Evolutionary conservation across 2,888 invertebrate genomes (phyloP), one percentile per base, ranked within the genome.

Genomic region (Atethmia centrago): DNA sequence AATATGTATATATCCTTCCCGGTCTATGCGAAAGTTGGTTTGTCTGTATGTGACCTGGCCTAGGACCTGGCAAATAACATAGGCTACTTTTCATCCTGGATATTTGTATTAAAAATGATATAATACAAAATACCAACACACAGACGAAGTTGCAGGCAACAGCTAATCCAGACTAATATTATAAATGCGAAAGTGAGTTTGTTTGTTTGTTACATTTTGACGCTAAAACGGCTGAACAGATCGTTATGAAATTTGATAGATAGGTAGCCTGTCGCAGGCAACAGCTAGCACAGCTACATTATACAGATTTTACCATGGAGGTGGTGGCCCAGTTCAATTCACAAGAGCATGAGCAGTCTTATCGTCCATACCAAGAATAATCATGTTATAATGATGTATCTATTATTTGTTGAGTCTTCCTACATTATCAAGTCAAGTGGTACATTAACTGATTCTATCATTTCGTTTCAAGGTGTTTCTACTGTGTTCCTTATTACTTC

Each of bases 401-500:
- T n/a, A n/a, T 31, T 25, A 51, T 59, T 53, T 28, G 21, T 56
- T 21, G 28, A 21, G 47, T 58, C 63, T 74, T 73, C 49, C 14
- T 63, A 1, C 14, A 21, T 21, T 25, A 28, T 21, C 21, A 4
- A 36, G 36, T 36, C 36, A 14, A 21, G 40, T 47, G 31, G 21
- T 42, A n/a, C 25, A 47, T 49, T 10, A 61, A 67, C 59, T 53
- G 61, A 67, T 75, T 53, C 14, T 42, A 76, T 55, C 61, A 36
- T 62, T 21, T n/a, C 12, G 14, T 56, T 61, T 68, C 75, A 68
- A 49, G 47, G 53, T 16, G 1, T 47, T n/a, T 47, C n/a, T 31
- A 3, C 3, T 21, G 9, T 25, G 74, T 74, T 74, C 65, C 51
- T 66, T 53, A 74, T 59, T 75, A 47, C 65, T 65, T 25, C 51